Evolutionary conservation across 2,113 vertebrate genomes (phyloP).

Genomic region (Neotragus moschatus): DNA sequence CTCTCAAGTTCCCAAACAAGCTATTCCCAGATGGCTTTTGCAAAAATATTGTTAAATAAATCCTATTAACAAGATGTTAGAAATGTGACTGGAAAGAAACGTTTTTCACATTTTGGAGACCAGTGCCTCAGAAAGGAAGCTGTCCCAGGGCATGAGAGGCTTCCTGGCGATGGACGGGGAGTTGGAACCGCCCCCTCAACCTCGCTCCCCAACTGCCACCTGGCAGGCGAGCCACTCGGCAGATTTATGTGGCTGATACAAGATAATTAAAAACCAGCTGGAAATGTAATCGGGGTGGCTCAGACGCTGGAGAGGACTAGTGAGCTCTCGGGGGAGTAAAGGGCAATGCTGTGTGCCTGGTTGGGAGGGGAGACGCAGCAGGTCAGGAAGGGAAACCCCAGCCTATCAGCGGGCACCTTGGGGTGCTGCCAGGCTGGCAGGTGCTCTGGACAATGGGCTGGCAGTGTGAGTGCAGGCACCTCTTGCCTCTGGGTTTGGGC

Average conservation of each 20-base stretch:
- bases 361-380: background rate
- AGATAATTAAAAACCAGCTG: conserved; percentile 51
- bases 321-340: background rate
- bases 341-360: background rate
- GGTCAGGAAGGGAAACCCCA: background rate
- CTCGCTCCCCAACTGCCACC: background rate
- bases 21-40: conserved; percentile 24
- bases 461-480: background rate
- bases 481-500: background rate
- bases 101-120: conserved; percentile 30
- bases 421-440: background rate
- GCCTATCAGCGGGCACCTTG: accelerated
- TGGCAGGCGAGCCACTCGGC: background rate
- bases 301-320: background rate
- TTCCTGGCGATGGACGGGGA: background rate
- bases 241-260: background rate
- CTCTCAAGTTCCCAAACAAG: background rate
- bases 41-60: conserved; percentile 35
- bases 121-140: background rate
- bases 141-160: background rate
- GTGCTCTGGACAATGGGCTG: background rate
- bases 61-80: conserved; percentile 50
- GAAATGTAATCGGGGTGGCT: conserved; percentile 16
- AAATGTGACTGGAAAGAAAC: background rate
- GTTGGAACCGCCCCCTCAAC: background rate